These are phyloP conservation scores for Anabacerthia variegaticeps DNA, from an alignment of 2,797 vertebrate species.

Conservation along the genomic window DNA sequence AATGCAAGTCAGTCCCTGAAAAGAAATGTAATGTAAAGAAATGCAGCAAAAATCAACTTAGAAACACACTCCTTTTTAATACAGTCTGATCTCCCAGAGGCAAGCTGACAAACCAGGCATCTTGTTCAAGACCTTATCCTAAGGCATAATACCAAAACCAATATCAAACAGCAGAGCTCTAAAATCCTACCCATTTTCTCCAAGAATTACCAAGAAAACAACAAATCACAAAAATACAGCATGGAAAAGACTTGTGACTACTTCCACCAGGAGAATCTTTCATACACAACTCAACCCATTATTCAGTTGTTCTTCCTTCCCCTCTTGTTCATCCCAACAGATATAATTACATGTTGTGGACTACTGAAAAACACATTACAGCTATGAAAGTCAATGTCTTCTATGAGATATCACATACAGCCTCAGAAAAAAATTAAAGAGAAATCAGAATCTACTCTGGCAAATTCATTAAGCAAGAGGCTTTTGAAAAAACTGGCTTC, in stretches of 20 bases:
- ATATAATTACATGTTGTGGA: background rate
- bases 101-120: background rate
- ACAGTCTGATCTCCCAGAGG: background rate
- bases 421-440: background rate
- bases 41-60: background rate
- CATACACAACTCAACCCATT: background rate
- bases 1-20: background rate
- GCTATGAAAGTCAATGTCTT: background rate
- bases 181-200: background rate
- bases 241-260: background rate
- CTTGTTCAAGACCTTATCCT: background rate
- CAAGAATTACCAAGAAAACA: background rate
- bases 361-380: background rate
- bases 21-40: background rate
- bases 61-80: background rate
- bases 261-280: background rate
- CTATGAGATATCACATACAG: background rate
- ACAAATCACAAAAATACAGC: background rate
- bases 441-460: background rate
- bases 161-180: background rate
- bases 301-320: background rate
- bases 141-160: background rate
- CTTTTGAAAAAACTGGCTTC: background rate
- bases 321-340: background rate
- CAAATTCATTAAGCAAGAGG: background rate